These are phyloP conservation scores for Clinocottus analis DNA, from an alignment of 2,113 vertebrate species.

Conservation along the genomic window DNA sequence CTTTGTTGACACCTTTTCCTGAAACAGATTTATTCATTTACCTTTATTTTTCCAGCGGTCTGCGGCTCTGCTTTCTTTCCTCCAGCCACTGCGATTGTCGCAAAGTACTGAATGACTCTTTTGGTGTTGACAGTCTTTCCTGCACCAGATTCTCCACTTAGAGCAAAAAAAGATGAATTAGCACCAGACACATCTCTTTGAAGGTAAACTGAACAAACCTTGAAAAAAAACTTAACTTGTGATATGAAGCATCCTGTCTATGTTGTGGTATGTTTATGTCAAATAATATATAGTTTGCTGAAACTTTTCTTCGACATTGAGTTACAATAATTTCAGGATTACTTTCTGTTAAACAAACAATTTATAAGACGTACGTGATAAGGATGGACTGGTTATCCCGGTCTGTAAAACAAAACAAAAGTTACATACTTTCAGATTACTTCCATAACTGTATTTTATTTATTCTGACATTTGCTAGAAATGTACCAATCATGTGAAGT, in stretches of 20 bases:
- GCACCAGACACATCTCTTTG: neutral
- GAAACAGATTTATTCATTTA: constrained; percentile 37
- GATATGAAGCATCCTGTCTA: neutral
- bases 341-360: constrained; percentile 32
- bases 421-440: neutral
- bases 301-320: neutral
- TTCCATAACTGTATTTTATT: neutral
- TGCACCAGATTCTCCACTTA: constrained; percentile 92
- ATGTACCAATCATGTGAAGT: neutral
- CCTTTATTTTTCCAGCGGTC: constrained; percentile 86
- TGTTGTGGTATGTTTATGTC: neutral
- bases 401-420: constrained; percentile 24
- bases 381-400: constrained; percentile 81
- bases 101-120: constrained; percentile 96
- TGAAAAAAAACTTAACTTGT: neutral
- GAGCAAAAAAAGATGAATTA: neutral
- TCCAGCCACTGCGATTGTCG: constrained; percentile 91
- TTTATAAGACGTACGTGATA: constrained; percentile 86
- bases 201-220: neutral
- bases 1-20: neutral
- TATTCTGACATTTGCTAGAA: neutral
- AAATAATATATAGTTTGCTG: neutral
- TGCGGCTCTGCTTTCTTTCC: constrained; percentile 58
- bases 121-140: constrained; percentile 98
- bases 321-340: neutral